Evolutionary conservation across 1,140 invertebrate genomes (phyloP).

Genomic region (Euschistus heros): DNA sequence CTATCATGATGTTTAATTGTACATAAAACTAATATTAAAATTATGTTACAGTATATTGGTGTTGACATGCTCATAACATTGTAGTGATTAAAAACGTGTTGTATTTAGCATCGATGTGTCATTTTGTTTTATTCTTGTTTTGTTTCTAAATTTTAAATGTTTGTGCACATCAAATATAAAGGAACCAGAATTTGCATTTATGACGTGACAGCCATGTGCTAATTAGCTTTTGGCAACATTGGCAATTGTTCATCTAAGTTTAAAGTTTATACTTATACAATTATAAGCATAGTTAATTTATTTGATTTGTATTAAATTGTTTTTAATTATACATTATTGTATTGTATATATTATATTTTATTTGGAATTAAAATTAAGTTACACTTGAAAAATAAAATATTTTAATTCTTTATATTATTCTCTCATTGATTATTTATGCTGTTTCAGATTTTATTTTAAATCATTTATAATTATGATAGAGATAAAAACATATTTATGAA

Average conservation of each 20-base stretch:
- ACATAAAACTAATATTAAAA: neutral
- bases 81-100: neutral
- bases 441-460: too few species aligned
- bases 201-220: constrained; percentile 12
- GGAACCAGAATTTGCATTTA: constrained; percentile 16
- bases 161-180: constrained; percentile 7
- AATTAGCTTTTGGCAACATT: constrained; percentile 10
- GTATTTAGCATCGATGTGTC: constrained; percentile 5
- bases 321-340: constrained; percentile 1
- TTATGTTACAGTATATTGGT: constrained; percentile 7
- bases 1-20: constrained; percentile 8
- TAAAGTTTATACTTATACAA: neutral
- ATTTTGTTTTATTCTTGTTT: neutral
- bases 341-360: constrained; percentile 15
- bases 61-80: constrained; percentile 7
- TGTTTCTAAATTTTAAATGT: neutral
- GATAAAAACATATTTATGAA: too few species aligned
- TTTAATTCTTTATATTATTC: too few species aligned
- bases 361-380: neutral
- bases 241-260: neutral
- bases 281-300: neutral
- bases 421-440: too few species aligned
- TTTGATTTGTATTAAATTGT: constrained; percentile 13
- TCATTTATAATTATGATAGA: too few species aligned
- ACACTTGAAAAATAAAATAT: too few species aligned